Evolutionary conservation across 2,888 invertebrate genomes (phyloP).

Genomic region (Agonopterix arenella): DNA sequence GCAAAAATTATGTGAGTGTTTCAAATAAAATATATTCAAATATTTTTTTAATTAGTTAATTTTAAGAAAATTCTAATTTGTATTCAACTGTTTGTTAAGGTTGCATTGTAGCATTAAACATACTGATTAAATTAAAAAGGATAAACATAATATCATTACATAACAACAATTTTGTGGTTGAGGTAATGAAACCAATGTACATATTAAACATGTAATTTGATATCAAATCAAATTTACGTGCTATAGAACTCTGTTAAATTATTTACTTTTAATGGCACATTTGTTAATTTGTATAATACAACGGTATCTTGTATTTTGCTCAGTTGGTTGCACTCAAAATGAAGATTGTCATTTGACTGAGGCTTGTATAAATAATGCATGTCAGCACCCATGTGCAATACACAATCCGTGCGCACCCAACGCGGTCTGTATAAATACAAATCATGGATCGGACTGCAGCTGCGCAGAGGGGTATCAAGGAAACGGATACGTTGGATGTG

Average conservation of each 20-base stretch:
- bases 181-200: too few relatives aligned
- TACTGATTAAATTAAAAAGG: too few relatives aligned
- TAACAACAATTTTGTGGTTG: too few relatives aligned
- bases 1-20: not conserved
- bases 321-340: slow-evolving; percentile 91
- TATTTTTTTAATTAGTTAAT: too few relatives aligned
- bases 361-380: slow-evolving; percentile 90
- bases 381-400: slow-evolving; percentile 91
- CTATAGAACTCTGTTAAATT: not conserved
- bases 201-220: too few relatives aligned
- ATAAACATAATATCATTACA: too few relatives aligned
- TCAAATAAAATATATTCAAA: too few relatives aligned
- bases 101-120: too few relatives aligned
- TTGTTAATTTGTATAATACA: slow-evolving; percentile 22
- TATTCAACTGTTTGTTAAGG: too few relatives aligned
- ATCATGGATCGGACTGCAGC: slow-evolving; percentile 91
- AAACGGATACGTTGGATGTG: slow-evolving; percentile 89
- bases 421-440: slow-evolving; percentile 91
- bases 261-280: slow-evolving; percentile 3
- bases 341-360: slow-evolving; percentile 91
- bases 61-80: too few relatives aligned
- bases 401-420: slow-evolving; percentile 90
- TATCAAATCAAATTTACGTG: too few relatives aligned
- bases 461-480: slow-evolving; percentile 92
- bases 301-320: slow-evolving; percentile 53